Evolutionary conservation across 2,113 vertebrate species (phyloP).

Genomic region (Seriola dumerili): DNA sequence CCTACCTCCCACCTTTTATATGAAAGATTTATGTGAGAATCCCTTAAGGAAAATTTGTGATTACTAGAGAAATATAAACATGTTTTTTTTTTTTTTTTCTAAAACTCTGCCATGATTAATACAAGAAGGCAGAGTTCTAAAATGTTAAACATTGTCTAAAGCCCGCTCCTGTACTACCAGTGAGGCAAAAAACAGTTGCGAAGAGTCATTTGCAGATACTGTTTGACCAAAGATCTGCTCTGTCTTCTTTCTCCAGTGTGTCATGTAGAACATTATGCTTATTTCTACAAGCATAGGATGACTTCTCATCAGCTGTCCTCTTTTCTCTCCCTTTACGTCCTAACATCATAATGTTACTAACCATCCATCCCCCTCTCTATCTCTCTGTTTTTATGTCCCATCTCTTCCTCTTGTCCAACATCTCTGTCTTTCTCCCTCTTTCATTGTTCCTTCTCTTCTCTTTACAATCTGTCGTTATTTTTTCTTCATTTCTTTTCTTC

Average conservation of each 20-base stretch:
- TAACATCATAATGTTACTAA: conserved; percentile 69
- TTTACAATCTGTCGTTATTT: background rate
- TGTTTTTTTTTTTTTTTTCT: no score
- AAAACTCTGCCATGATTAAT: no score
- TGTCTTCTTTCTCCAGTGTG: conserved; percentile 33
- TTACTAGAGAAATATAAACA: no score
- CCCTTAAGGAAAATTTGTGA: no score
- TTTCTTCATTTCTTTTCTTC: background rate
- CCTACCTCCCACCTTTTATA: no score
- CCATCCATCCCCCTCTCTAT: conserved; percentile 46
- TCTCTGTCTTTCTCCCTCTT: conserved; percentile 9
- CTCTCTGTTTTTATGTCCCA: background rate
- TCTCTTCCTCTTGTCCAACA: background rate
- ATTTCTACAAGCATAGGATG: conserved; percentile 65
- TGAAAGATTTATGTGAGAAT: no score
- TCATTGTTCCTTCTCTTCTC: background rate
- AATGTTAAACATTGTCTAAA: no score
- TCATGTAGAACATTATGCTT: conserved; percentile 62
- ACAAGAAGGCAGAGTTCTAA: no score
- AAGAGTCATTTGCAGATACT: conserved; percentile 28
- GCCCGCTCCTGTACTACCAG: no score
- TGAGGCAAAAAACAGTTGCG: background rate
- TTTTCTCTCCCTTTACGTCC: conserved; percentile 32
- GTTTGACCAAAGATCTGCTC: conserved; percentile 33
- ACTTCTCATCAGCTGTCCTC: conserved; percentile 48